Evolutionary conservation across 2,113 vertebrate species (phyloP).

Genomic region (Ailurus styani): DNA sequence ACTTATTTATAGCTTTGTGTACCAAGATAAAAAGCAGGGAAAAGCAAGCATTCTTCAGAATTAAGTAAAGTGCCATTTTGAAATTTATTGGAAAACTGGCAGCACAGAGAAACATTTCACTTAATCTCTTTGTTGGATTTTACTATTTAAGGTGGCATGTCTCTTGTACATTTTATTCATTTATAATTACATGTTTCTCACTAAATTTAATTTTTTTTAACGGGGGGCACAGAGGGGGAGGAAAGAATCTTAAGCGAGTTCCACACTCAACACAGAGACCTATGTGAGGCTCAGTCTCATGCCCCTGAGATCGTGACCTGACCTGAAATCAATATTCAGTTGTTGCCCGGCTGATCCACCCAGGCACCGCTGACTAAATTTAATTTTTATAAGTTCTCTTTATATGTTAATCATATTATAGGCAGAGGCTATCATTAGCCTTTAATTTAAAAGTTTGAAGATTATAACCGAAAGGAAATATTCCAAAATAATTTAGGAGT

Average conservation of each 20-base stretch:
- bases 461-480: not conserved
- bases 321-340: not conserved
- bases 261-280: not conserved
- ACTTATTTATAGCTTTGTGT: not conserved
- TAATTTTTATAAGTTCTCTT: not conserved
- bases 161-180: conserved; percentile 16
- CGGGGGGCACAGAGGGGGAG: not conserved
- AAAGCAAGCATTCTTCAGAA: conserved; percentile 8
- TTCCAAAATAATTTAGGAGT: not conserved
- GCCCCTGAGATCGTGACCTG: not conserved
- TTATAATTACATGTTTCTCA: not conserved
- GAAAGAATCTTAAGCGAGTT: not conserved
- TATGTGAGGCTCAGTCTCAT: not conserved
- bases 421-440: not conserved
- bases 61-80: not conserved
- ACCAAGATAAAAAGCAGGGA: not conserved
- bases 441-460: not conserved
- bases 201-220: not conserved
- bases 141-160: conserved; percentile 1
- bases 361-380: not conserved
- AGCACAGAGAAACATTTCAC: not conserved
- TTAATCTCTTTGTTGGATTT: conserved; percentile 19
- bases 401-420: not conserved
- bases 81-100: not conserved
- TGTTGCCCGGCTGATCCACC: not conserved